These are phyloP conservation scores for Operophtera brumata DNA, from an alignment of 2,888 invertebrate genomes.

Conservation along the genomic window DNA sequence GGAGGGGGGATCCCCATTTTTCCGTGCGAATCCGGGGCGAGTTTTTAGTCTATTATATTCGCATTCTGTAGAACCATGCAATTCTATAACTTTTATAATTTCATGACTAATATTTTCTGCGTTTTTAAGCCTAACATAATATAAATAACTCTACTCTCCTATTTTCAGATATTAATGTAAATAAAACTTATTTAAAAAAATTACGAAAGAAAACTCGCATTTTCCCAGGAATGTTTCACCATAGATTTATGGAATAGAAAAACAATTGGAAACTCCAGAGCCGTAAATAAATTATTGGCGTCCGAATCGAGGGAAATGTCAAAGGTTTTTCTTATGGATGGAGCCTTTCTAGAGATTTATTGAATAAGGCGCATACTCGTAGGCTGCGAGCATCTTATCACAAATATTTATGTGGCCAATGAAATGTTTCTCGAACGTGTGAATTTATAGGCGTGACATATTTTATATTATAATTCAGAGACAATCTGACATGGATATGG, in stretches of 20 bases:
- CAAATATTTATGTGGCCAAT: slow-evolving; percentile 6
- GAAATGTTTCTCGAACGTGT: slow-evolving; percentile 1
- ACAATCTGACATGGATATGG: too few relatives aligned
- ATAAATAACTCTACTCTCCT: too few relatives aligned
- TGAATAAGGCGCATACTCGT: slow-evolving; percentile 1
- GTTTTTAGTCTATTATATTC: too few relatives aligned
- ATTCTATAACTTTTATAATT: too few relatives aligned
- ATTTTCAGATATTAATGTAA: too few relatives aligned
- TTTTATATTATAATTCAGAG: not conserved
- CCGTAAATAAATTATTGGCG: slow-evolving; percentile 20
- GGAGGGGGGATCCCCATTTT: too few relatives aligned
- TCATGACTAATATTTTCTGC: too few relatives aligned
- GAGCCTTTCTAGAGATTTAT: slow-evolving; percentile 7
- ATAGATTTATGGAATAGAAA: slow-evolving; percentile 22
- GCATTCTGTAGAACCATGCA: too few relatives aligned
- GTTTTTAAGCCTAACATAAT: too few relatives aligned
- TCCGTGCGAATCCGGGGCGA: too few relatives aligned
- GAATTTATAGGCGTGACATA: not conserved
- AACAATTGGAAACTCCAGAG: slow-evolving; percentile 15
- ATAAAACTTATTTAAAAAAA: not conserved
- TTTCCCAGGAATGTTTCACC: slow-evolving; percentile 2
- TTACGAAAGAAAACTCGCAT: not conserved
- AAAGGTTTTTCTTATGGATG: slow-evolving; percentile 11
- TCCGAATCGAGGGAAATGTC: slow-evolving; percentile 12
- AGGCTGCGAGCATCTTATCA: not conserved